phyloP scores from a whole-genome alignment of 2,797 vertebrate genomes.

The Hippopotamyrus pictus region DNA sequence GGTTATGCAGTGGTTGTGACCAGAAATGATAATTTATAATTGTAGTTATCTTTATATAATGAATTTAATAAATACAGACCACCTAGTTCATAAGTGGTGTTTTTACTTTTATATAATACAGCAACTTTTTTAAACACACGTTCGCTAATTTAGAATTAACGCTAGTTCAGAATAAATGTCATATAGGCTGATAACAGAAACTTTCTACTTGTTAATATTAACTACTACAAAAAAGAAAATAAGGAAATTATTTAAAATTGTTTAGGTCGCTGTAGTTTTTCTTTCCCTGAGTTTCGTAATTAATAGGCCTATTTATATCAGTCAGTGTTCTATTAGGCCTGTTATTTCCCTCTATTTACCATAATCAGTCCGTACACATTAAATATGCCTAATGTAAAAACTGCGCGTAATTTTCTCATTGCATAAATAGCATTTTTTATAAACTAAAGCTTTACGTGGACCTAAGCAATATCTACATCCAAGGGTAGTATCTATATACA shows the following conservation, averaged over 20 bases:
- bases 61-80: not conserved
- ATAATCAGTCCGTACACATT: not conserved
- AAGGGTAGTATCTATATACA: not conserved
- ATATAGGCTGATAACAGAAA: not conserved
- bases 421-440: not conserved
- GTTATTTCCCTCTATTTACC: not conserved
- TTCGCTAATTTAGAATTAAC: not conserved
- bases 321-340: not conserved
- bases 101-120: not conserved
- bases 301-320: not conserved
- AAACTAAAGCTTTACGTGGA: not conserved
- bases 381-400: not conserved
- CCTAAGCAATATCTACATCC: not conserved
- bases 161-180: not conserved
- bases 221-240: not conserved
- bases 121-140: not conserved
- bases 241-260: not conserved
- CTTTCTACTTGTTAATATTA: not conserved
- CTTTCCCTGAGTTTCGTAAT: not conserved
- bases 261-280: not conserved
- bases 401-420: not conserved
- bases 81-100: not conserved
- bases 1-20: not conserved
- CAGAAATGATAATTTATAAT: not conserved
- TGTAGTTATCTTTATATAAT: not conserved